Base-by-base conservation (phyloP, 1,140 invertebrate genomes). In the Pogonomyrmex californicus region DNA sequence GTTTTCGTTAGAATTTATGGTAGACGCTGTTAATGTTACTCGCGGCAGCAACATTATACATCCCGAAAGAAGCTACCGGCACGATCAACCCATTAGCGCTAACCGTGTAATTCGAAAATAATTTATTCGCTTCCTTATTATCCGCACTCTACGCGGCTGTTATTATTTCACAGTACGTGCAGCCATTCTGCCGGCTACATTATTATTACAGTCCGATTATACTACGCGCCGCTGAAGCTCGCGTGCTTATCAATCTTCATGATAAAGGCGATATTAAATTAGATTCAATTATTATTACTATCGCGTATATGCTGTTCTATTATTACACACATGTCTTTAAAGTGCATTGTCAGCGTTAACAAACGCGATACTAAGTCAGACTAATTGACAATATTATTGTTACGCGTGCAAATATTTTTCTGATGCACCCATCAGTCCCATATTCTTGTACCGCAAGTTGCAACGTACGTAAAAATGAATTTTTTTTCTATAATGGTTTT, bases 71-170 rank as follows among this genome's bases (percentile, higher is more conserved):
- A 79, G 71, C 83, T 66, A 85, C 83, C n/a, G 65, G 36, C 82
- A 85, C 83, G 62, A 76, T 77, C 83, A 49, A 73, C 79, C 54
- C 68, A 83, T 83, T 83, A 83, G 79, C 68, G 68, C 68, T 83
- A 83, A 83, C 79, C 79, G 54, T 83, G 79, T 75, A 83, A 83
- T 83, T 83, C 79, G 79, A 83, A 83, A 83, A 83, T 83, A 83
- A 83, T 83, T 83, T 83, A 83, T 75, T 68, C 79, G 68, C 79
- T 83, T 83, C 79, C 79, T 83, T 83, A 83, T 83, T 83, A 83
- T 83, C 79, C 68, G 79, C 68, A 47, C 54, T 83, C 66, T 14
- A 58, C 68, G 56, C 41, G 41, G 54, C 79, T 83, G 41, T 83
- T 83, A 83, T 83, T 83, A 83, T 83, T 83, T 75, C 79, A n/a